Evolutionary conservation across 2,797 vertebrate genomes (phyloP), one percentile per base, ranked within the genome.

Genomic region (Lepilemur ruficaudatus): DNA sequence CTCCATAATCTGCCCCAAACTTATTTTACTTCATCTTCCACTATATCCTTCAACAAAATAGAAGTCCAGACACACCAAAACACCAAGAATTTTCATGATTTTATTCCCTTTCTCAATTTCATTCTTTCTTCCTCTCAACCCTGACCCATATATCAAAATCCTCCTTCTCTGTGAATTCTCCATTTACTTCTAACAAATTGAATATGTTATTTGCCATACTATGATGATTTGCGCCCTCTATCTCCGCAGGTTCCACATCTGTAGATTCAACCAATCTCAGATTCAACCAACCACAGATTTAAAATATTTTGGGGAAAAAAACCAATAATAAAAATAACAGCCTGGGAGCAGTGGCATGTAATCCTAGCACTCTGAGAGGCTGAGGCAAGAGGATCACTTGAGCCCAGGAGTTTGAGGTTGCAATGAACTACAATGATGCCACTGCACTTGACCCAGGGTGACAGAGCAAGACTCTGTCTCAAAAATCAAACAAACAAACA

Each of bases 91-190:
- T 59, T 82, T 84, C 79, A 46, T 35, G 17, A 73, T 18, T 75
- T 69, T 78, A 63, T 63, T 38, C 20, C 14, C 11, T 35, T 80
- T 79, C 79, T 43, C 43, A 25, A 59, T 48, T 89, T 86, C 15
- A 57, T 63, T 82, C 75, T 95, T 70, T 8, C 57, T 84, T 35
- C 43, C 28, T 61, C 2, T 72, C n/a, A 65, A 72, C 9, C 22
- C 81, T 8, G 70, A 18, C 32, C 46, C 28, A n/a, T 52, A 55
- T 30, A 38, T 48, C 18, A 43, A 87, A 86, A 81, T 17, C 35
- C 38, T 50, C 63, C 48, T 43, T 82, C 69, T 81, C 55, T 59
- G 38, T 72, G 14, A 96, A 89, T 50, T 91, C 70, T 72, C 72
- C 43, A 63, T 63, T 89, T 89, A 46, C 41, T 14, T 69, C 78